Evolutionary conservation across 2,888 invertebrate species (phyloP).

Genomic region (Cerastis leucographa): DNA sequence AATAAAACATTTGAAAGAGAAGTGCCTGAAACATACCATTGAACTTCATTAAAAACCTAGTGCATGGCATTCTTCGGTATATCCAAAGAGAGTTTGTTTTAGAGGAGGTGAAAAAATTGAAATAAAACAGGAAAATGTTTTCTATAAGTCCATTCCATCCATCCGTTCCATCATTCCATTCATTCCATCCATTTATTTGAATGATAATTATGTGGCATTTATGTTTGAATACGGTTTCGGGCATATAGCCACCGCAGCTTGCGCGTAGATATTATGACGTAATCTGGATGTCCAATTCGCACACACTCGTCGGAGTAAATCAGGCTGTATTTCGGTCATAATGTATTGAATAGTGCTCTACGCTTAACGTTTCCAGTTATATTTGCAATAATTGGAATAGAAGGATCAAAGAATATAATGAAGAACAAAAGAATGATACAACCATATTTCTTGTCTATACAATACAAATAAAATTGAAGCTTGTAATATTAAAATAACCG

Average conservation of each 20-base stretch:
- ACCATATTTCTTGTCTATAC: neutral
- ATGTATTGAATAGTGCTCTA: neutral
- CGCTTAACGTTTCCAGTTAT: neutral
- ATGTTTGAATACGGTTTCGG: neutral
- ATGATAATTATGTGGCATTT: neutral
- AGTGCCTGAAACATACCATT: neutral
- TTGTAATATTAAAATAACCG: too few species aligned
- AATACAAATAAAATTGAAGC: too few species aligned
- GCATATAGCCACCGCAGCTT: neutral
- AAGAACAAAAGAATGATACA: neutral
- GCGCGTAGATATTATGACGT: neutral
- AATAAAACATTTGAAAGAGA: neutral
- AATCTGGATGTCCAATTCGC: neutral
- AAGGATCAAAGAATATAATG: neutral
- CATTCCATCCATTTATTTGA: too few species aligned
- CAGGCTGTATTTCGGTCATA: neutral
- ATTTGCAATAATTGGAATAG: neutral
- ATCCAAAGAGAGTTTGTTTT: neutral
- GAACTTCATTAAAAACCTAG: too few species aligned
- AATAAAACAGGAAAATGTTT: neutral
- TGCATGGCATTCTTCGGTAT: neutral
- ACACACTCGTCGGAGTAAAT: neutral
- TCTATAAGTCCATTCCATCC: too few species aligned
- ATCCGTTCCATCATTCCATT: too few species aligned
- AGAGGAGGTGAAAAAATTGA: fast-evolving